Evolutionary conservation across 2,113 vertebrate genomes (phyloP).

Genomic region (Nycticorax nycticorax): DNA sequence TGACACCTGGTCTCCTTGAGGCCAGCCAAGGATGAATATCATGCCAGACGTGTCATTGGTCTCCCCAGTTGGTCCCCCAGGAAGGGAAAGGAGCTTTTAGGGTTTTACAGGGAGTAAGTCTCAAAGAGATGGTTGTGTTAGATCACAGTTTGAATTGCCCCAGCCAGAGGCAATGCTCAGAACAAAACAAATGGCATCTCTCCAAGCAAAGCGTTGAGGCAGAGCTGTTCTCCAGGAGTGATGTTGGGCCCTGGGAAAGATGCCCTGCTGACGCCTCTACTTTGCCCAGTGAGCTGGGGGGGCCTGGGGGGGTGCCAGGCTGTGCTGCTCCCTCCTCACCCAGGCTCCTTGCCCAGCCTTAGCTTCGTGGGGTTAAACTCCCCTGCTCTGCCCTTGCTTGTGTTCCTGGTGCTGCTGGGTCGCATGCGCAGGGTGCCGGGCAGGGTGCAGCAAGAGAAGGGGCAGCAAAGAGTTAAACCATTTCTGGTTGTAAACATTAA

Average conservation of each 20-base stretch:
- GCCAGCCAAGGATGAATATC: background rate
- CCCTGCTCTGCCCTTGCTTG: background rate
- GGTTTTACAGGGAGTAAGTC: background rate
- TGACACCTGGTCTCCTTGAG: background rate
- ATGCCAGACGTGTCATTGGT: background rate
- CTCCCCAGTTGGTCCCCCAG: background rate
- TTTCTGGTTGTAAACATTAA: background rate
- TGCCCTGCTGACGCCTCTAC: background rate
- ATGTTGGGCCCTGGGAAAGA: background rate
- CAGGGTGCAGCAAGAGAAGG: background rate
- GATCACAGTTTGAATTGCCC: background rate
- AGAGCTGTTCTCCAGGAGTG: background rate
- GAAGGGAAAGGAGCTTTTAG: background rate
- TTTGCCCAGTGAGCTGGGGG: background rate
- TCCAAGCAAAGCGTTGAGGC: background rate
- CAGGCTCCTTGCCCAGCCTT: background rate
- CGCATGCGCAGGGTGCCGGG: background rate
- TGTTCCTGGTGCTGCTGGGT: background rate
- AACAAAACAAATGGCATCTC: background rate
- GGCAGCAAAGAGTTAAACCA: background rate
- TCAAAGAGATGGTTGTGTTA: background rate
- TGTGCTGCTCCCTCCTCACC: background rate
- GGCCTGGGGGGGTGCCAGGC: accelerated
- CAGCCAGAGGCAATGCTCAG: background rate
- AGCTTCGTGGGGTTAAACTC: background rate